phyloP scores from a whole-genome alignment of 1,140 invertebrate species.

The Coelopa frigida region DNA sequence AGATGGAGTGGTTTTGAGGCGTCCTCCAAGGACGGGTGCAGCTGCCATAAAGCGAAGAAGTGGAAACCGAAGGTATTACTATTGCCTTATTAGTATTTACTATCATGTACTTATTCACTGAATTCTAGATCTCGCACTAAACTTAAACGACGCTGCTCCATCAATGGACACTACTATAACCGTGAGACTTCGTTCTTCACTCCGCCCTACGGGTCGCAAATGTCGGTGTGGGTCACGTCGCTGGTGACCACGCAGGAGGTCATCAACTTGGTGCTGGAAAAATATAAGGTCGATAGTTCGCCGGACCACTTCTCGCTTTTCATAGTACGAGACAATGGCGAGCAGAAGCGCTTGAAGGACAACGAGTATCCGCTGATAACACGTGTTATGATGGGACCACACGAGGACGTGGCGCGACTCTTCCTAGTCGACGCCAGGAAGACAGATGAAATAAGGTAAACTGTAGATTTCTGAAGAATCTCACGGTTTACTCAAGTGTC shows the following conservation, averaged over 20 bases:
- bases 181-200: constrained; percentile 83
- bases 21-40: constrained; percentile 52
- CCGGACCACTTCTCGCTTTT: constrained; percentile 74
- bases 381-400: constrained; percentile 69
- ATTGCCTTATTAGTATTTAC: constrained; percentile 3
- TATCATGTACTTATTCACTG: neutral
- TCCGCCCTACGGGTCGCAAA: constrained; percentile 74
- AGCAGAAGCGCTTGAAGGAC: constrained; percentile 66
- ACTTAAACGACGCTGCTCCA: constrained; percentile 70
- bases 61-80: constrained; percentile 55
- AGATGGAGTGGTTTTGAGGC: constrained; percentile 38
- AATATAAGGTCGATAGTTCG: constrained; percentile 78
- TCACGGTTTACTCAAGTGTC: neutral
- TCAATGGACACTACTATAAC: constrained; percentile 85
- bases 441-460: constrained; percentile 62
- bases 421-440: constrained; percentile 71
- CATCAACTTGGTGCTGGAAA: constrained; percentile 77
- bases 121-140: constrained; percentile 55
- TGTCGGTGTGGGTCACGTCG: constrained; percentile 79
- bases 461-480: neutral
- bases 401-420: constrained; percentile 73
- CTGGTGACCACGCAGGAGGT: constrained; percentile 73
- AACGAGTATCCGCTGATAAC: constrained; percentile 74
- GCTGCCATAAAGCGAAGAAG: constrained; percentile 64
- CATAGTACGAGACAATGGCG: constrained; percentile 75